phyloP scores from a whole-genome alignment of 2,113 vertebrate species.

The Thryonomys swinderianus region DNA sequence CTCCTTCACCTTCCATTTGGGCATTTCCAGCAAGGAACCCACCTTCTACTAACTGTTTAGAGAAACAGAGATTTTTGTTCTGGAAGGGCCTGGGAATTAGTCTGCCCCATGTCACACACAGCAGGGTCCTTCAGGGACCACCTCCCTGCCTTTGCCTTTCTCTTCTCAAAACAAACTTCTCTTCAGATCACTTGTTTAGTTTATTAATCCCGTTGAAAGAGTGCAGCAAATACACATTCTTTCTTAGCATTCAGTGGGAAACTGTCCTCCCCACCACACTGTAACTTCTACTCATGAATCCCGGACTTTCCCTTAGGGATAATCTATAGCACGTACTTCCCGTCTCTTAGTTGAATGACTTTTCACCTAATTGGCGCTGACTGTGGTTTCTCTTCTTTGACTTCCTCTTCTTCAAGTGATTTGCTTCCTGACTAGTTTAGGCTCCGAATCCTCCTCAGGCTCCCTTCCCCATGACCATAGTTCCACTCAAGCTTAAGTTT shows the following conservation, averaged over 20 bases:
- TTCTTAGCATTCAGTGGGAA: slow-evolving; percentile 46
- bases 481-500: slow-evolving; percentile 49
- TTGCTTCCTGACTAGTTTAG: not conserved
- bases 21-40: slow-evolving; percentile 5
- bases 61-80: slow-evolving; percentile 24
- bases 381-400: not conserved
- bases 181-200: not conserved
- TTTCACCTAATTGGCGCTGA: slow-evolving; percentile 20
- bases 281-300: slow-evolving; percentile 26
- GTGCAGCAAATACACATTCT: not conserved
- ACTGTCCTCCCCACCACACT: slow-evolving; percentile 26
- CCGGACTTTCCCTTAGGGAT: slow-evolving; percentile 37
- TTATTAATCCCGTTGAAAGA: slow-evolving; percentile 3
- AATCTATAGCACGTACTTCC: slow-evolving; percentile 26
- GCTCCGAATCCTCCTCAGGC: not conserved
- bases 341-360: not conserved
- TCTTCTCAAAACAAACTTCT: not conserved
- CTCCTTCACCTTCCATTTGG: not conserved
- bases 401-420: slow-evolving; percentile 3
- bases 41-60: not conserved
- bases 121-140: not conserved
- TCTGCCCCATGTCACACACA: not conserved
- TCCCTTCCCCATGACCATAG: slow-evolving; percentile 15
- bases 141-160: not conserved
- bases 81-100: not conserved